These are phyloP conservation scores for Echeneis naucrates DNA, from an alignment of 2,797 vertebrate genomes.

Conservation along the genomic window DNA sequence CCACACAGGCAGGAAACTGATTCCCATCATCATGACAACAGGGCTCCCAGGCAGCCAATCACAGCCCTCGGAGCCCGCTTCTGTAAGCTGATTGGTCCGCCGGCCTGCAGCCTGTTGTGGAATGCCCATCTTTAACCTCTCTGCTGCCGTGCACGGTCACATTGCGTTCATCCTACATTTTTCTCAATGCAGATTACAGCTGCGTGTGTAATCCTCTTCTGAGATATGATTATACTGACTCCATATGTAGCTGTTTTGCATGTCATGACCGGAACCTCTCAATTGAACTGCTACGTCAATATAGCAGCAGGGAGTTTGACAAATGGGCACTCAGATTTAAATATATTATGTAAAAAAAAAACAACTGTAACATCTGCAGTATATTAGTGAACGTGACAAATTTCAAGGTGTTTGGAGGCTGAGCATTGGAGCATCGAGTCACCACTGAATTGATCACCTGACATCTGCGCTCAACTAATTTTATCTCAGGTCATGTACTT, in stretches of 20 bases:
- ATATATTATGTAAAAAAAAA: background rate
- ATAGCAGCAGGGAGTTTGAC: background rate
- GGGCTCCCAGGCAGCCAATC: constrained; percentile 75
- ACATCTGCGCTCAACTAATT: no score
- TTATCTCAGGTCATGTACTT: background rate
- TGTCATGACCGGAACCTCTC: background rate
- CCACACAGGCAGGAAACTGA: constrained; percentile 77
- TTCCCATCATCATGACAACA: constrained; percentile 83
- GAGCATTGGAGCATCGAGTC: background rate
- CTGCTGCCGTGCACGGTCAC: constrained; percentile 68
- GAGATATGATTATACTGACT: constrained; percentile 27
- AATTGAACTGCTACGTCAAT: constrained; percentile 13
- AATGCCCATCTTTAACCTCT: constrained; percentile 81
- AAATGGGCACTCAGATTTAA: constrained; percentile 16
- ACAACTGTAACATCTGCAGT: constrained; percentile 2
- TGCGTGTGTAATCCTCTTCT: constrained; percentile 47
- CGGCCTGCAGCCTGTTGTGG: constrained; percentile 76
- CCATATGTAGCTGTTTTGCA: constrained; percentile 12
- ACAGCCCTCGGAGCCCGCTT: constrained; percentile 48
- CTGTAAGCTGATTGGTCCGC: constrained; percentile 73
- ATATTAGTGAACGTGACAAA: background rate
- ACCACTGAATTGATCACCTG: no score
- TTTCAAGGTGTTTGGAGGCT: background rate
- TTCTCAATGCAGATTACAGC: constrained; percentile 56
- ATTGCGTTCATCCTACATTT: constrained; percentile 30